phyloP scores from a whole-genome alignment of 2,888 invertebrate species.

The Rotaria magnacalcarata region DNA sequence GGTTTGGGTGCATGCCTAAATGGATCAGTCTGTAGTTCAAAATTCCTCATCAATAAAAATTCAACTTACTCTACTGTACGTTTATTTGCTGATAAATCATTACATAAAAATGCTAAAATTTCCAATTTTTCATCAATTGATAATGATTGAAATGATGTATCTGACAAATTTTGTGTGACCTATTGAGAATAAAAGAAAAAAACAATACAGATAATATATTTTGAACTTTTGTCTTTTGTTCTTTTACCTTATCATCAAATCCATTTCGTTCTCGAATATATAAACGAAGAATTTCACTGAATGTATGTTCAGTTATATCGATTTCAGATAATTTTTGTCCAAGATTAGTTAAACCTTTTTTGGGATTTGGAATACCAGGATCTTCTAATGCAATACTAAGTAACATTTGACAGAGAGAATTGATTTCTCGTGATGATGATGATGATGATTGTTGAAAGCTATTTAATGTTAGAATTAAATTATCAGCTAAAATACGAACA shows the following conservation, averaged over 20 bases:
- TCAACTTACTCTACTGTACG: slow-evolving; percentile 66
- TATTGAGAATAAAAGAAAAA: background rate
- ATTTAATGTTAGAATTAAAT: slow-evolving; percentile 14
- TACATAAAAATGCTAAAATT: slow-evolving; percentile 83
- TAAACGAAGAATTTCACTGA: slow-evolving; percentile 83
- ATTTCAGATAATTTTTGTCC: slow-evolving; percentile 73
- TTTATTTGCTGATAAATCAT: slow-evolving; percentile 87
- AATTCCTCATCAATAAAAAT: background rate
- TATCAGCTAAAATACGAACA: background rate
- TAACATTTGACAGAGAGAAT: slow-evolving; percentile 36
- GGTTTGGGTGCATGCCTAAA: no score
- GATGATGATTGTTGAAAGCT: slow-evolving; percentile 3
- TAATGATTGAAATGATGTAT: slow-evolving; percentile 23
- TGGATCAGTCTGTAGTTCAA: no score
- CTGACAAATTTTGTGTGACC: slow-evolving; percentile 24
- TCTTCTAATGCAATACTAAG: slow-evolving; percentile 38
- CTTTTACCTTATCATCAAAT: slow-evolving; percentile 17
- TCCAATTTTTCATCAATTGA: slow-evolving; percentile 74
- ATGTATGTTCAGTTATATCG: slow-evolving; percentile 81
- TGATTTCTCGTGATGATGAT: slow-evolving; percentile 26
- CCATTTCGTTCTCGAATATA: slow-evolving; percentile 61
- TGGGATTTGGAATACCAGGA: background rate
- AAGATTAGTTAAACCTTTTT: slow-evolving; percentile 32
- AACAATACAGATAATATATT: no score
- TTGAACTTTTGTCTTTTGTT: background rate